Percentiles rank a stretch among this genome's conserved stretches.
These are phyloP conservation scores for Acanthopagrus latus DNA, from an alignment of 2,797 vertebrate species.

Conservation along the genomic window DNA sequence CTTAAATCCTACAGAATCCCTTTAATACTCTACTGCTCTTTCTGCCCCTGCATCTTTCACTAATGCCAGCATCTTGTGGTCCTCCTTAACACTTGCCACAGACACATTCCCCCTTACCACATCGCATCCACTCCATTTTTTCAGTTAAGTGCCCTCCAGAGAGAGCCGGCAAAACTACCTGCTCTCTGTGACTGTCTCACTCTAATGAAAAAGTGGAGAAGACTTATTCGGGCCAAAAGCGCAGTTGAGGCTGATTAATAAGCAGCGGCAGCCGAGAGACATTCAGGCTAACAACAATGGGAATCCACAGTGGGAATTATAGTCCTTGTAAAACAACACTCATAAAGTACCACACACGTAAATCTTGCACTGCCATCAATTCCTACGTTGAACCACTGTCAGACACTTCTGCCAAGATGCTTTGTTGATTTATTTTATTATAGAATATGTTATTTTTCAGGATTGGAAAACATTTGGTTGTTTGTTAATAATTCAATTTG, in stretches of 20 bases:
- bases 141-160: constrained; percentile 20
- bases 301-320: constrained; percentile 14
- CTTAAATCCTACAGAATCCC: constrained; percentile 45
- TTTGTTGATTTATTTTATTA: constrained; percentile 20
- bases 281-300: constrained; percentile 15
- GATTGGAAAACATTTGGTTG: background rate
- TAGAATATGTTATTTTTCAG: background rate
- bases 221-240: constrained; percentile 2
- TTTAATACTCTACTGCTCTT: constrained; percentile 17
- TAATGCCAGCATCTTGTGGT: constrained; percentile 1
- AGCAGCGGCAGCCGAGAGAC: background rate
- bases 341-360: constrained; percentile 29
- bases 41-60: constrained; percentile 8
- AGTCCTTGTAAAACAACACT: constrained; percentile 43
- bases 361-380: constrained; percentile 26
- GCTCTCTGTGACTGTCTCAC: background rate
- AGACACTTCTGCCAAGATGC: constrained; percentile 15
- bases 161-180: background rate
- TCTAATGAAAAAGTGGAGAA: background rate
- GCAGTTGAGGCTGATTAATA: constrained; percentile 37
- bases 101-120: background rate
- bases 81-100: constrained; percentile 26
- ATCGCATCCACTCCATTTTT: constrained; percentile 25
- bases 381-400: constrained; percentile 26
- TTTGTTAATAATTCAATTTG: background rate